Base-by-base conservation (phyloP, 2,113 vertebrate species). In the Anhinga anhinga region DNA sequence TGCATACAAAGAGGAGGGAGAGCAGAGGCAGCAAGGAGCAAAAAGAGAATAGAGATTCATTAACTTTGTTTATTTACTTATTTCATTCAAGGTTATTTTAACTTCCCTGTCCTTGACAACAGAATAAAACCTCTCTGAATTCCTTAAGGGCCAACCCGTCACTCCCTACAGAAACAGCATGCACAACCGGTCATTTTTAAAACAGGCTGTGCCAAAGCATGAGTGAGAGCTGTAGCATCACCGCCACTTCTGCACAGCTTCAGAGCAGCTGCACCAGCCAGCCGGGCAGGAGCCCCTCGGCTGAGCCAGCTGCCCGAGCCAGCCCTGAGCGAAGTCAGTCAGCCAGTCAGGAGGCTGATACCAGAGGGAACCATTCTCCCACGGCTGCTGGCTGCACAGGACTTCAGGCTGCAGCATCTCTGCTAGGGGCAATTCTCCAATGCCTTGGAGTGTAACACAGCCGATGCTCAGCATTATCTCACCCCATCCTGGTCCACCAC, bases 251-350 rank as follows among this genome's bases (percentile, higher is more conserved):
- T 23, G 42, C 44, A n/a, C 11, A 15, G 38, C 29, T 38, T 38
- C 44, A 30, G 61, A 47, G 81, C 59, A 50, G 67, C 27, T 3
- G 1, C 22, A 50, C 10, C 42, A 44, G 38, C 23, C 74, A 34
- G 49, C 8, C 14, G 23, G 52, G 44, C 36, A 52, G 44, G 14
- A 50, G 55, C 49, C 23, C 34, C 30, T 13, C 11, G 53, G 44
- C n/a, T 1, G 0, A 66, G 29, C 22, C 55, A 22, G 18, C 38
- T 5, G 29, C 42, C 36, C 9, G 36, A 42, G 67, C 29, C n/a
- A 50, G 61, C 30, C 15, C 45, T 1, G 1, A 19, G 40, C 7
- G 2, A 59, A 15, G 3, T n/a, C n/a, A n/a, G n/a, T n/a, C n/a
- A n/a, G n/a, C n/a, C n/a, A n/a, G 0, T 9, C 61, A 25, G 32